These are phyloP conservation scores for Brachypodius melanocephalos DNA, from an alignment of 2,113 vertebrate species.

Conservation along the genomic window DNA sequence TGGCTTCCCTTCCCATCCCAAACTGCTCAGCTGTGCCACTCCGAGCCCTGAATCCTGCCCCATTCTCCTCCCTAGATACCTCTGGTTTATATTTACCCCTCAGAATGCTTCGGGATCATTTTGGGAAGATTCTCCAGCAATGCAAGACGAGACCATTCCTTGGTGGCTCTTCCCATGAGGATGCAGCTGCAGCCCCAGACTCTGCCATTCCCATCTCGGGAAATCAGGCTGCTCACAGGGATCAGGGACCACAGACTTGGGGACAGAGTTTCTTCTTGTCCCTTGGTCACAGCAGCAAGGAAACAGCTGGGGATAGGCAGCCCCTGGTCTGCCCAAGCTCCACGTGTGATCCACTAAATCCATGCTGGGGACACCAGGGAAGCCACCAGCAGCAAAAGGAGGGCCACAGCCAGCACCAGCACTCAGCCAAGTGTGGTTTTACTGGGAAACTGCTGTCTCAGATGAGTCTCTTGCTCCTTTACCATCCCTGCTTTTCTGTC, in stretches of 20 bases:
- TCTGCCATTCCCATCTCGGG: background rate
- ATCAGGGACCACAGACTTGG: background rate
- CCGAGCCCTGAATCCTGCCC: background rate
- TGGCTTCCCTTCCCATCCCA: background rate
- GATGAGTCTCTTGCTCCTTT: background rate
- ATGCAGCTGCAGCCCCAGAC: background rate
- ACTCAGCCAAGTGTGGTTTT: rapidly evolving
- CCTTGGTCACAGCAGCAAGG: background rate
- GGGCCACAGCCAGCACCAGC: background rate
- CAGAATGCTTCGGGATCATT: rapidly evolving
- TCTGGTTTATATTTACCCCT: background rate
- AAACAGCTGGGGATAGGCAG: background rate
- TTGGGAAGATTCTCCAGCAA: background rate
- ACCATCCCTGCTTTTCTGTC: background rate
- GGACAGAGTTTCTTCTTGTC: background rate
- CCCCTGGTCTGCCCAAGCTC: background rate
- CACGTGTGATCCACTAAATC: background rate
- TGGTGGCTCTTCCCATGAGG: background rate
- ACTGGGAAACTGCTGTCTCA: background rate
- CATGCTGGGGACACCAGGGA: background rate
- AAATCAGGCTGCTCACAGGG: background rate
- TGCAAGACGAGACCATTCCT: background rate
- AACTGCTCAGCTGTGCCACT: background rate
- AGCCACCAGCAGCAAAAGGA: background rate
- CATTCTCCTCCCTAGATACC: background rate